Evolutionary conservation across 2,797 vertebrate species (phyloP).

Genomic region (Lemur catta): DNA sequence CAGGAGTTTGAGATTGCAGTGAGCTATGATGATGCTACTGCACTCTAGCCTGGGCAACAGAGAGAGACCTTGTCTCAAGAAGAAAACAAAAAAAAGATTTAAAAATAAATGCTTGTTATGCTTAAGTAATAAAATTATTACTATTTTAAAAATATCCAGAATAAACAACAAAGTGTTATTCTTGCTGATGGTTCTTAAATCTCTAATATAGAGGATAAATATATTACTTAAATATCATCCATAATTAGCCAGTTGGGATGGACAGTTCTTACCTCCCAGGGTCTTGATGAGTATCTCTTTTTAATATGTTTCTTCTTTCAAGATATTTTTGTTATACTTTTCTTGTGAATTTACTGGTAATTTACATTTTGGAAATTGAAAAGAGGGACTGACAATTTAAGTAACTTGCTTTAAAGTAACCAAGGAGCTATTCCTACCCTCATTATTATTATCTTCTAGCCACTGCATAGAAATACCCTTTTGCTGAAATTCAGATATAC

Average conservation of each 20-base stretch:
- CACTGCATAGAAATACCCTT: neutral
- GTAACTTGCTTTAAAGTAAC: constrained; percentile 7
- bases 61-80: neutral
- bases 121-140: constrained; percentile 24
- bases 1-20: neutral
- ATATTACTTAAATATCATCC: neutral
- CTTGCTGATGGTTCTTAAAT: constrained; percentile 1
- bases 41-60: neutral
- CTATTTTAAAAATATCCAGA: constrained; percentile 16
- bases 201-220: constrained; percentile 25
- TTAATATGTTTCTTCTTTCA: constrained; percentile 15
- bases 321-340: neutral
- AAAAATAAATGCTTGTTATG: constrained; percentile 26
- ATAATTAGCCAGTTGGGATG: neutral
- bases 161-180: constrained; percentile 16
- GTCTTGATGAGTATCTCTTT: neutral
- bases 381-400: neutral
- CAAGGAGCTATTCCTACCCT: neutral
- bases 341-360: neutral
- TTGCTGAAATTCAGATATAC: neutral
- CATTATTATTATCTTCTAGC: neutral
- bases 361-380: constrained; percentile 25
- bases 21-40: neutral
- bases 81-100: neutral
- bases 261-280: neutral